Evolutionary conservation across 2,797 vertebrate genomes (phyloP), one percentile per base, ranked within the genome.

Genomic region (Luscinia luscinia): DNA sequence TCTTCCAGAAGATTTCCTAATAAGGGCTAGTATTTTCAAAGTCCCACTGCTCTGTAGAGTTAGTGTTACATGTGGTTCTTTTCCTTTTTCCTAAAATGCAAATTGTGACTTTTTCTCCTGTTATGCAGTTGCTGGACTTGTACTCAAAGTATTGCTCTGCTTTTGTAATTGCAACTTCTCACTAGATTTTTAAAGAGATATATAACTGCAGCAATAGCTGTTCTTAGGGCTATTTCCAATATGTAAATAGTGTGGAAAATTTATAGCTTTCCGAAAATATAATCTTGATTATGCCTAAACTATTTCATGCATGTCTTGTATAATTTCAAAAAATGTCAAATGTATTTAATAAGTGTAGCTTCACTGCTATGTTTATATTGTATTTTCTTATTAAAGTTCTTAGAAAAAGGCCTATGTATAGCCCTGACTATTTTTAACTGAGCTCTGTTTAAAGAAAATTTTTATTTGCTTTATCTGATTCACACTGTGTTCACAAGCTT

Each of bases 1-100:
- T 97, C 96, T 97, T 96, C 96, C 94, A 96, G 67, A 96, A 97
- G 96, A 98, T 98, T 96, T 79, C 97, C 98, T 97, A 98, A 98
- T 97, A 98, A 98, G 98, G 98, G 83, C 78, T 96, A 89, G 87
- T 95, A 95, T 96, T 97, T 97, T 95, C 94, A 97, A 78, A 96
- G 54, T 68, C 67, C 86, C n/a, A 27, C 62, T 11, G 73, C 83
- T 95, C 75, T 94, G 72, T 73, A 96, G 91, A 93, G 93, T 88
- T 88, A 76, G 34, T 87, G 78, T 87, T 91, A 91, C 68, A 34
- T 66, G 57, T 72, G 81, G 34, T 89, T 96, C 93, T 95, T 92
- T 94, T 91, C 85, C 81, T 89, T 95, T 86, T 79, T 87, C 95
- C 91, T 96, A 89, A 90, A 92, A 72, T 88, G 88, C 62, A 94